A percentile compares a stretch with the other conserved stretches of the same genome.
phyloP scores from a whole-genome alignment of 1,140 invertebrate genomes.

The Macrosteles quadrilineatus region DNA sequence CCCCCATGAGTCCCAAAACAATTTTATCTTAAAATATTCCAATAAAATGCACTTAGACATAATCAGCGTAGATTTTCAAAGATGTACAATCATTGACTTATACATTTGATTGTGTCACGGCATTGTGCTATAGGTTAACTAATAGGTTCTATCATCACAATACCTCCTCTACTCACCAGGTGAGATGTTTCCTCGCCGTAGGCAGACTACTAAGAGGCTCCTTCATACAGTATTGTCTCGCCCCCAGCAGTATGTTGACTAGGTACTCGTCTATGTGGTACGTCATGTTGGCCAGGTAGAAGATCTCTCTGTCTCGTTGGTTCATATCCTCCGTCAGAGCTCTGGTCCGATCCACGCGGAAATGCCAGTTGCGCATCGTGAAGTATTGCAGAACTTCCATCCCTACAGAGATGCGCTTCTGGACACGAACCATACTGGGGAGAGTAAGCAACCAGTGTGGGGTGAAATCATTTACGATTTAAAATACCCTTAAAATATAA shows the following conservation, averaged over 20 bases:
- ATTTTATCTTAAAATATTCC: no score
- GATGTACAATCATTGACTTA: no score
- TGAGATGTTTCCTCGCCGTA: conserved; percentile 69
- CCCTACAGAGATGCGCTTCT: conserved; percentile 55
- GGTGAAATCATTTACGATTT: no score
- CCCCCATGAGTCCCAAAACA: no score
- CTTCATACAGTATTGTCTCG: conserved; percentile 79
- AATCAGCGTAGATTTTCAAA: no score
- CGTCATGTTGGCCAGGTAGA: conserved; percentile 63
- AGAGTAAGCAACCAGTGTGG: no score
- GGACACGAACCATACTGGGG: conserved; percentile 57
- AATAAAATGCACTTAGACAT: no score
- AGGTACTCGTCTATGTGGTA: conserved; percentile 62
- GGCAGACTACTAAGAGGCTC: conserved; percentile 77
- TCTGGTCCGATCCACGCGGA: conserved; percentile 57
- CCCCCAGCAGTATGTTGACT: conserved; percentile 65
- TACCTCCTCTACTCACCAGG: conserved; percentile 62
- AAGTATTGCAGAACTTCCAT: conserved; percentile 67
- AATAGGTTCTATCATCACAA: no score
- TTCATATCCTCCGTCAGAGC: conserved; percentile 63
- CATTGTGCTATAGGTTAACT: no score
- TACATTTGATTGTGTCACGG: no score
- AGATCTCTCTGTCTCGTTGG: conserved; percentile 62
- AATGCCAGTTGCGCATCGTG: conserved; percentile 69
- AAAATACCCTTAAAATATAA: no score